Evolutionary conservation across 2,888 invertebrate species (phyloP).

Genomic region (Hoplodrina blanda): DNA sequence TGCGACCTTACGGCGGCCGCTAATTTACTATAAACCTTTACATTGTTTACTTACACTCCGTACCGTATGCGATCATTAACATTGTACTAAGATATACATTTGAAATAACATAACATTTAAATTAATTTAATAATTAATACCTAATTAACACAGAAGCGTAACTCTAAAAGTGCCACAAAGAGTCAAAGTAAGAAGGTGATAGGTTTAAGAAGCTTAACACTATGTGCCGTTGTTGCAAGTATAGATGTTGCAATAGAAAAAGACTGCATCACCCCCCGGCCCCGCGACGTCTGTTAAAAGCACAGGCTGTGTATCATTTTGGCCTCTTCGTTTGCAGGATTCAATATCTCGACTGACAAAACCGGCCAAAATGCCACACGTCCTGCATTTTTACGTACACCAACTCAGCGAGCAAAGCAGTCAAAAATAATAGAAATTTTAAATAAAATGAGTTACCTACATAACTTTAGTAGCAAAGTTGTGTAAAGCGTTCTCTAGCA

Average conservation of each 20-base stretch:
- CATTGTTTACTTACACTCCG: conserved; percentile 51
- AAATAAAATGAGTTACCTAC: not conserved
- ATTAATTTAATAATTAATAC: too few relatives aligned
- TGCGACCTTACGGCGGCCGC: conserved; percentile 61
- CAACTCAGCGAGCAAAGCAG: conserved; percentile 14
- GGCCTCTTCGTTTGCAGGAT: not conserved
- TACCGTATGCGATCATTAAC: conserved; percentile 59
- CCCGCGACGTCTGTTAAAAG: not conserved
- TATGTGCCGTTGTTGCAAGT: conserved; percentile 27
- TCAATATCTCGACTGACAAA: not conserved
- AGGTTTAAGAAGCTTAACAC: not conserved
- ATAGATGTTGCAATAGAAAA: conserved; percentile 40
- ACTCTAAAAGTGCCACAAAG: conserved; percentile 28
- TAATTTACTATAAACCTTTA: conserved; percentile 51
- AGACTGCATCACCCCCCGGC: conserved; percentile 8
- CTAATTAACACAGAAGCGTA: not conserved
- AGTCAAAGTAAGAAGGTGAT: not conserved
- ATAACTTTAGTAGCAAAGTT: conserved; percentile 15
- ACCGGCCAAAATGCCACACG: not conserved
- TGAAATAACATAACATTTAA: too few relatives aligned
- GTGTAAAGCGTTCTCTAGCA: conserved; percentile 9
- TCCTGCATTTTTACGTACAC: not conserved
- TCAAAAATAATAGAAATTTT: conserved; percentile 6
- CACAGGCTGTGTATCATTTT: not conserved
- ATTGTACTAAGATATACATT: not conserved